A percentile compares a stretch with the other conserved stretches of the same genome.
Evolutionary conservation across 2,888 invertebrate species (phyloP).

Genomic region (Limnephilus rhombicus): DNA sequence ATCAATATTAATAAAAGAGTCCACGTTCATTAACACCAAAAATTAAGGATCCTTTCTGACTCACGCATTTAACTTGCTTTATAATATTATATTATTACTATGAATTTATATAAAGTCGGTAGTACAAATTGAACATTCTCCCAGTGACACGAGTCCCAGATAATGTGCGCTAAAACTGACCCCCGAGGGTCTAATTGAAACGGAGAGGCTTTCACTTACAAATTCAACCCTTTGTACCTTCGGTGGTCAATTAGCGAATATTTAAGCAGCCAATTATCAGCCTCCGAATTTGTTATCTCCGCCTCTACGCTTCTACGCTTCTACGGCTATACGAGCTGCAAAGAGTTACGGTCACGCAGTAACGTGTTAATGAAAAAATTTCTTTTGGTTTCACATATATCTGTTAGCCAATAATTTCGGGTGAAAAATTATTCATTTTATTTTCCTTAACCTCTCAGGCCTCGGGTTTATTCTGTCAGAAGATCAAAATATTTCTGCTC

Average conservation of each 20-base stretch:
- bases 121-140: neutral
- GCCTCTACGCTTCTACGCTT: neutral
- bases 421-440: neutral
- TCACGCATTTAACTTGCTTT: neutral
- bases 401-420: too few species aligned
- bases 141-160: neutral
- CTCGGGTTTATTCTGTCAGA: too few species aligned
- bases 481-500: too few species aligned
- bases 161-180: neutral
- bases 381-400: neutral
- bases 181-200: neutral
- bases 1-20: too few species aligned
- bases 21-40: too few species aligned
- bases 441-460: neutral
- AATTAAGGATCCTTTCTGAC: too few species aligned
- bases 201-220: neutral
- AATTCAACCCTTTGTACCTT: slow-evolving; percentile 7
- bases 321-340: neutral
- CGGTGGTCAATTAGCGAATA: slow-evolving; percentile 6
- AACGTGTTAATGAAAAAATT: neutral
- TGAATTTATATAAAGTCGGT: neutral
- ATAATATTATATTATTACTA: neutral
- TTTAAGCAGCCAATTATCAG: slow-evolving; percentile 14
- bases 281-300: neutral
- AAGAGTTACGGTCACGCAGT: neutral